These are phyloP conservation scores for Carollia perspicillata DNA, from an alignment of 2,113 vertebrate genomes.

Conservation along the genomic window DNA sequence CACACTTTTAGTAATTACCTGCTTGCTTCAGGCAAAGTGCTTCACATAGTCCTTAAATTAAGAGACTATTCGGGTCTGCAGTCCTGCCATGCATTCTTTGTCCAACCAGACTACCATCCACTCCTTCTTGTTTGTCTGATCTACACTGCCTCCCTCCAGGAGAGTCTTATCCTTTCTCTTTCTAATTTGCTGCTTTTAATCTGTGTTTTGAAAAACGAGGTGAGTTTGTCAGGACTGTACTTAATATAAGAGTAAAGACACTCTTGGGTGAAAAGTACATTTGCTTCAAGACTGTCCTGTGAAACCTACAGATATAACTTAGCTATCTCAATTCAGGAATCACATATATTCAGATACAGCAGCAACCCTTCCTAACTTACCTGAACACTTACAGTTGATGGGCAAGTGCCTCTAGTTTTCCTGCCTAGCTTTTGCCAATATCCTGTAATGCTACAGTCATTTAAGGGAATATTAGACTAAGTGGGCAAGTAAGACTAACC, in stretches of 20 bases:
- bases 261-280: background rate
- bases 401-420: background rate
- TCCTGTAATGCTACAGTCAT: background rate
- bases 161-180: background rate
- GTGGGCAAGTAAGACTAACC: background rate
- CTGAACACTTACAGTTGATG: background rate
- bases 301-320: background rate
- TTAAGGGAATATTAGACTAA: slow-evolving; percentile 12
- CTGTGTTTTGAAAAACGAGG: slow-evolving; percentile 16
- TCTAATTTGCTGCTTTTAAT: background rate
- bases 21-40: background rate
- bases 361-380: slow-evolving; percentile 19
- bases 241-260: slow-evolving; percentile 16
- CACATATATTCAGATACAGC: background rate
- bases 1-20: background rate
- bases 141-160: background rate
- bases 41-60: background rate
- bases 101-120: background rate
- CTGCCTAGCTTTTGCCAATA: background rate
- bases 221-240: background rate
- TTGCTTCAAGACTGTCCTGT: background rate
- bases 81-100: background rate
- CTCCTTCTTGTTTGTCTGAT: background rate
- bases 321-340: background rate
- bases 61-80: background rate